Percentiles rank a stretch among this genome's conserved stretches.
Conservation (phyloP, 2,113 vertebrate genomes). For the Lophochroa leadbeateri region DNA sequence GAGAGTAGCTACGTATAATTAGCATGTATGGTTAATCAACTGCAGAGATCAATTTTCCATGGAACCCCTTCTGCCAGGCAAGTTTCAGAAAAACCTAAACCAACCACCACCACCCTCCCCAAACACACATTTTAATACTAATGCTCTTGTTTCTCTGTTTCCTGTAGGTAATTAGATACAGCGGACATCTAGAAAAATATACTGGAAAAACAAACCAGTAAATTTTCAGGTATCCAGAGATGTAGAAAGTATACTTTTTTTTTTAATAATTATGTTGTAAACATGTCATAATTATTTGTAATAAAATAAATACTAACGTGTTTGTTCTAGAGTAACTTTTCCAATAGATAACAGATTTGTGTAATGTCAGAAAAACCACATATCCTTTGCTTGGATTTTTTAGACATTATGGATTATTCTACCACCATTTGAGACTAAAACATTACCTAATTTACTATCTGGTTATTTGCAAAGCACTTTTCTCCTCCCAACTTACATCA, state of each 20-base stretch:
- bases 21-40: not conserved
- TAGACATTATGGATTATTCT: not conserved
- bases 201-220: not conserved
- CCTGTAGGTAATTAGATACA: not conserved
- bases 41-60: not conserved
- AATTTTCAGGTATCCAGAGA: not conserved
- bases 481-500: conserved; percentile 77
- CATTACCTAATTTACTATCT: not conserved
- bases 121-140: not conserved
- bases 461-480: not conserved
- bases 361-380: not conserved
- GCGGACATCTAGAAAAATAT: not conserved
- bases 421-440: not conserved
- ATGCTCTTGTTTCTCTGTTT: not conserved
- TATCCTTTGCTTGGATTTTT: not conserved
- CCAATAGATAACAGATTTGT: not conserved
- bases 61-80: not conserved
- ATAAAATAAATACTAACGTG: not conserved
- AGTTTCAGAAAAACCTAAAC: not conserved
- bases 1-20: not conserved
- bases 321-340: not conserved
- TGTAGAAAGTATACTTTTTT: not conserved
- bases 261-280: not conserved
- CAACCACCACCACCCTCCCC: not conserved
- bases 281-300: not conserved